Conservation (phyloP, 2,797 vertebrate species). For the Poecilia wingei region DNA sequence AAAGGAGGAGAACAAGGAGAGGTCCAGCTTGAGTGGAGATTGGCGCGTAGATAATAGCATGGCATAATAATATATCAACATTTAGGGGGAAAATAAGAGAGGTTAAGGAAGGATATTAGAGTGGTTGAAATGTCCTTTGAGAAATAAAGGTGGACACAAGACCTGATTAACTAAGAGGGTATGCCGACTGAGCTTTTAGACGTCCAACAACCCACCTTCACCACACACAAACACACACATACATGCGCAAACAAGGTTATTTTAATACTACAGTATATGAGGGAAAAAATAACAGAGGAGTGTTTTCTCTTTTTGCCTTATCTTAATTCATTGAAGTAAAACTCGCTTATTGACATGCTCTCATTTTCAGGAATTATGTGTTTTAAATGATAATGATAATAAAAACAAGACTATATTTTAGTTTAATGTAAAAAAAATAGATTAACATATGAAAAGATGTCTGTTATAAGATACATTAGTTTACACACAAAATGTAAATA, state of each 20-base stretch:
- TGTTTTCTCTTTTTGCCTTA: not conserved
- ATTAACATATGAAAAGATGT: not conserved
- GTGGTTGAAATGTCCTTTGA: conserved; percentile 79
- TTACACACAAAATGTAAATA: not conserved
- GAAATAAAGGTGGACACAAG: conserved; percentile 73
- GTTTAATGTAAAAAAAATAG: not conserved
- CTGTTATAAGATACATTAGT: not conserved
- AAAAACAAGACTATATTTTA: not conserved
- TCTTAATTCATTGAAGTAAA: not conserved
- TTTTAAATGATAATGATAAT: not conserved
- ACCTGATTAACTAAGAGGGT: conserved; percentile 78
- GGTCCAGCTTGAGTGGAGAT: conserved; percentile 75
- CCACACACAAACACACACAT: conserved; percentile 3
- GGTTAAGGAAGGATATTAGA: conserved; percentile 80
- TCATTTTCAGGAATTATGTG: not conserved
- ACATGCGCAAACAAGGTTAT: not conserved
- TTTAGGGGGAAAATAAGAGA: conserved; percentile 81
- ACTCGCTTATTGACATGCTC: not conserved
- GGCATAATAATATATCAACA: conserved; percentile 82
- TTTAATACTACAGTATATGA: not conserved
- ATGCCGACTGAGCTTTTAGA: conserved; percentile 73
- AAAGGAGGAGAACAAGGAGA: conserved; percentile 79
- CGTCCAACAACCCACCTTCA: conserved; percentile 34
- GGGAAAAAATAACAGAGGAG: not conserved
- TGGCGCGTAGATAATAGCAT: conserved; percentile 77